Evolutionary conservation across 1,140 invertebrate genomes (phyloP).

Genomic region (Neodiprion fabricii): DNA sequence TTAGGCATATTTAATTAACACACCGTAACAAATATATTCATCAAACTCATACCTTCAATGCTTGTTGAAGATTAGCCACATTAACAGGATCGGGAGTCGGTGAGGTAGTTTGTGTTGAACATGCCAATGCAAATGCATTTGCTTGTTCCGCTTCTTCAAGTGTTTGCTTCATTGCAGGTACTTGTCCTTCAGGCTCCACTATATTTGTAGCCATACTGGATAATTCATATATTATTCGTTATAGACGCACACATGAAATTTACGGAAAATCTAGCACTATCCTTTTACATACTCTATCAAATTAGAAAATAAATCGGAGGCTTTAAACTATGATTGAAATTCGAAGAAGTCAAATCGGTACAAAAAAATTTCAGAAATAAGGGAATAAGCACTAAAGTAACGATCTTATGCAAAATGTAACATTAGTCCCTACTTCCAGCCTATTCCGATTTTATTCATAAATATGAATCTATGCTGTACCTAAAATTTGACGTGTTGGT

Average conservation of each 20-base stretch:
- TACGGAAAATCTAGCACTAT: too few species aligned
- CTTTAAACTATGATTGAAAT: too few species aligned
- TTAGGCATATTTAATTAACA: neutral
- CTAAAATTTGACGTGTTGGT: constrained; percentile 41
- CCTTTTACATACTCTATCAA: too few species aligned
- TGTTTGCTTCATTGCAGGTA: constrained; percentile 47
- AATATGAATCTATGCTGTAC: constrained; percentile 23
- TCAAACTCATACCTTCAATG: constrained; percentile 45
- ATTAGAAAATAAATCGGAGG: too few species aligned
- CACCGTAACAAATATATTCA: neutral
- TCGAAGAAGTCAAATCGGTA: too few species aligned
- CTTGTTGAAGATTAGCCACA: constrained; percentile 49
- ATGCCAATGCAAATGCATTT: constrained; percentile 55
- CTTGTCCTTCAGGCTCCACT: constrained; percentile 51
- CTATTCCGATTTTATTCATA: too few species aligned
- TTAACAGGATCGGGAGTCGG: constrained; percentile 46
- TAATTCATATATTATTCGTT: too few species aligned
- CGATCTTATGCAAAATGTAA: too few species aligned
- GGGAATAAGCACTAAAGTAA: constrained; percentile 1
- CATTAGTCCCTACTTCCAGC: too few species aligned
- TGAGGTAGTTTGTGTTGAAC: constrained; percentile 48
- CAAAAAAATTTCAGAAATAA: constrained; percentile 1
- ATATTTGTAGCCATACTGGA: constrained; percentile 42
- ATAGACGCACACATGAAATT: too few species aligned
- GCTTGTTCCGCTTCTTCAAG: constrained; percentile 57